Base-by-base conservation (phyloP, 2,797 vertebrate genomes). In the Acipenser oxyrinchus region DNA sequence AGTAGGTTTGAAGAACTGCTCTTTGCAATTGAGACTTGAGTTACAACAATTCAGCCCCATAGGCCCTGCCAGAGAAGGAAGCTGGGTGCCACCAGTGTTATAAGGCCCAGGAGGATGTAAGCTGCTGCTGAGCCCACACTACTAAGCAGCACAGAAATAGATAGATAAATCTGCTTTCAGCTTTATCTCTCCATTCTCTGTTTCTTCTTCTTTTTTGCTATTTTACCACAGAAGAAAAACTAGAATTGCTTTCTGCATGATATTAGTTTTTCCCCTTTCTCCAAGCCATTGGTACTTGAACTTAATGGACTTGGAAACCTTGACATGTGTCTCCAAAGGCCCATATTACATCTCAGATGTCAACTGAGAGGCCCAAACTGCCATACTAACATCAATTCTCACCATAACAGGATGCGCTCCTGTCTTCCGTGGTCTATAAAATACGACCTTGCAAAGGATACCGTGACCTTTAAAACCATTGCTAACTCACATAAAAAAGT, bases 271-370 rank as follows among this genome's bases (percentile, higher is more conserved):
- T 51, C 69, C 49, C 58, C 55, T 67, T 66, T 65, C 66, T 63
- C 70, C 49, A 64, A 71, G 70, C 70, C 66, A 65, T 71, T 68
- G 70, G 66, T 65, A 64, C 66, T 71, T 71, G 70, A 71, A 68
- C 66, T 68, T 71, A 71, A 71, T 68, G 65, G 70, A 71, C 70
- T 71, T 71, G 63, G 70, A 71, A 71, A 68, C 70, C 70, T 68
- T 71, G 70, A 68, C 70, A 71, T 51, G 66, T 37, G 51, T 71
- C 70, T 71, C 70, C 66, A 68, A 71, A 71, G 66, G 70, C 70
- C 62, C 66, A 9, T 71, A 68, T 71, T 71, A 71, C 68, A 71
- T 68, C 66, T 63, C 15, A 68, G 66, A 71, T 68, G 70, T 71
- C 70, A 71, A 68, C 62, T 57, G 37, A 37, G 66, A 71, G 58